Evolutionary conservation across 1,140 invertebrate genomes (phyloP), one percentile per base, ranked within the genome.

Genomic region (Eurosta solidaginis): DNA sequence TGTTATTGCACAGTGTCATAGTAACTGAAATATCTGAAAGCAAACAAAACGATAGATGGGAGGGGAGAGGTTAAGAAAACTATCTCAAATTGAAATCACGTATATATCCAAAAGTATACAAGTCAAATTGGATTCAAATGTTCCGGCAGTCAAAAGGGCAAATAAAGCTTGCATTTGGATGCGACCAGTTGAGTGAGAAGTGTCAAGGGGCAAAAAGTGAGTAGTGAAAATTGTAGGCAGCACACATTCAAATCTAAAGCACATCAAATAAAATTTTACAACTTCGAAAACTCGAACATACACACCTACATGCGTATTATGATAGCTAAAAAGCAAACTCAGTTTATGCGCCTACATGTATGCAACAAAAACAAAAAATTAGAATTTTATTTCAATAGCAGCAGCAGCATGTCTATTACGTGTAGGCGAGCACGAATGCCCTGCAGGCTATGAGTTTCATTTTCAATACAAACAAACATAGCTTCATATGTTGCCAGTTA

Each of bases 81-180:
- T 75, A 75, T 75, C 74, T 75, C 25, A 75, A 75, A 75, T 75
- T 75, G 47, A 75, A 75, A 75, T 75, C 74, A 42, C 47, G 12
- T 27, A 47, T 22, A 50, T n/a, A 47, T 10, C 9, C 45, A 47
- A 47, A 47, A 9, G n/a, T n/a, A n/a, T 29, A 68, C 29, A 68
- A 68, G 59, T 68, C 59, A 68, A 68, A 68, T 68, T 68, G 59
- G 59, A 68, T 68, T 68, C 59, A 36, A 68, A 68, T 40, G 59
- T 33, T n/a, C 33, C n/a, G 14, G 59, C 59, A 68, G 59, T 68
- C 33, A 68, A 68, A 68, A 68, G 59, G 59, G 36, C 59, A 68
- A 68, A 68, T 68, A 68, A 36, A 68, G 27, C n/a, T n/a, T n/a
- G 33, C 59, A 68, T 22, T 40, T 22, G 40, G n/a, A 9, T 22